Percentiles rank a stretch among this genome's conserved stretches.
These are phyloP conservation scores for Hoplodrina ambigua DNA, from an alignment of 2,888 invertebrate genomes.

Conservation along the genomic window DNA sequence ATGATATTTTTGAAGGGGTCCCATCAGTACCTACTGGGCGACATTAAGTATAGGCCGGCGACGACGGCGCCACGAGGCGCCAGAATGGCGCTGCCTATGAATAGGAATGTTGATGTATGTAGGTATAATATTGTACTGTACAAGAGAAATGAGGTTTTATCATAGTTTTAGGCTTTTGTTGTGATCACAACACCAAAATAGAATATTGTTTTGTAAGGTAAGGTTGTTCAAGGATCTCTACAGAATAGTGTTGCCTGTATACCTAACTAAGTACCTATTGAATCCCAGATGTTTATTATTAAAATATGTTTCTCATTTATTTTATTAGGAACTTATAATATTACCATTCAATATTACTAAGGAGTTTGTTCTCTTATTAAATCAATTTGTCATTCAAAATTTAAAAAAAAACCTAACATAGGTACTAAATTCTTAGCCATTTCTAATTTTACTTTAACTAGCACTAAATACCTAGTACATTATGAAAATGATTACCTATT, in stretches of 20 bases:
- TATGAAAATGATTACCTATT: no score
- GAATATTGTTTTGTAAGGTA: neutral
- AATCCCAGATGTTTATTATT: neutral
- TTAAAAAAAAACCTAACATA: no score
- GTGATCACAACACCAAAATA: neutral
- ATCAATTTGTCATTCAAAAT: no score
- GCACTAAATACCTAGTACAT: no score
- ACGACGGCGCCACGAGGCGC: constrained; percentile 78
- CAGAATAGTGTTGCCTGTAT: neutral
- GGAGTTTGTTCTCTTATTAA: neutral
- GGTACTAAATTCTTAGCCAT: no score
- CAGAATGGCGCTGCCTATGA: constrained; percentile 72
- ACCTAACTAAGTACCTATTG: neutral
- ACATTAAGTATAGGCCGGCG: constrained; percentile 69
- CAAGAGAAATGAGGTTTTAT: constrained; percentile 28
- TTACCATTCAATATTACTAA: neutral
- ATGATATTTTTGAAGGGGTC: constrained; percentile 52
- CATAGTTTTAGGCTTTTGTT: constrained; percentile 28
- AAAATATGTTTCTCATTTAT: neutral
- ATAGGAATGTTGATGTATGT: constrained; percentile 74
- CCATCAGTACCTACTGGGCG: constrained; percentile 35
- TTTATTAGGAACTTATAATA: no score
- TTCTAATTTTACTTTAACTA: no score
- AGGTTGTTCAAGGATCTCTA: neutral
- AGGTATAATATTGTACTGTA: constrained; percentile 59